These are phyloP conservation scores for Lasioglossum oenotherae DNA, from an alignment of 2,888 invertebrate genomes.

Conservation along the genomic window DNA sequence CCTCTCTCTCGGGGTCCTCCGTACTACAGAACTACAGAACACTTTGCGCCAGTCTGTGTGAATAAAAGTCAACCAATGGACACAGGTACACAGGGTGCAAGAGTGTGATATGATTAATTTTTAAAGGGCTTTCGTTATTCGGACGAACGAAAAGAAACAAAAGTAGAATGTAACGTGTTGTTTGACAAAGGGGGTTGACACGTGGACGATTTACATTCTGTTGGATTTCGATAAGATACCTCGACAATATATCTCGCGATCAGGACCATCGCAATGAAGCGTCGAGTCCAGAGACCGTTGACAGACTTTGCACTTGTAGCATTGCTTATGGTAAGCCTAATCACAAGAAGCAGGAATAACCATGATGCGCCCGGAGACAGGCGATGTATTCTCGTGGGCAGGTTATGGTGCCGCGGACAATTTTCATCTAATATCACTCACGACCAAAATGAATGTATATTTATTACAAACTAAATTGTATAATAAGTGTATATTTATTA, in stretches of 20 bases:
- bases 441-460: background rate
- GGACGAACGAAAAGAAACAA: background rate
- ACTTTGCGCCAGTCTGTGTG: conserved; percentile 63
- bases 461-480: no score
- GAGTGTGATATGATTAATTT: background rate
- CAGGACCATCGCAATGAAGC: conserved; percentile 96
- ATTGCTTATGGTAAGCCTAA: conserved; percentile 95
- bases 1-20: background rate
- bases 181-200: background rate
- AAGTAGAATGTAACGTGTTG: background rate
- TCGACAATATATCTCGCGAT: conserved; percentile 96
- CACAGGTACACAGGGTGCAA: background rate
- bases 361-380: conserved; percentile 56
- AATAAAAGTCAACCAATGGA: conserved; percentile 6
- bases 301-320: conserved; percentile 95
- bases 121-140: background rate
- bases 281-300: conserved; percentile 94
- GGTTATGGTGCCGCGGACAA: conserved; percentile 60
- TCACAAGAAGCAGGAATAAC: conserved; percentile 82
- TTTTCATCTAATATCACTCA: background rate
- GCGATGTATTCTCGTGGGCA: conserved; percentile 31
- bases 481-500: no score
- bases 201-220: conserved; percentile 12
- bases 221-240: conserved; percentile 86
- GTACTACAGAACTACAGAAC: conserved; percentile 42